Evolutionary conservation across 2,113 vertebrate genomes (phyloP), one percentile per base, ranked within the genome.

Genomic region (Rhinoderma darwinii): DNA sequence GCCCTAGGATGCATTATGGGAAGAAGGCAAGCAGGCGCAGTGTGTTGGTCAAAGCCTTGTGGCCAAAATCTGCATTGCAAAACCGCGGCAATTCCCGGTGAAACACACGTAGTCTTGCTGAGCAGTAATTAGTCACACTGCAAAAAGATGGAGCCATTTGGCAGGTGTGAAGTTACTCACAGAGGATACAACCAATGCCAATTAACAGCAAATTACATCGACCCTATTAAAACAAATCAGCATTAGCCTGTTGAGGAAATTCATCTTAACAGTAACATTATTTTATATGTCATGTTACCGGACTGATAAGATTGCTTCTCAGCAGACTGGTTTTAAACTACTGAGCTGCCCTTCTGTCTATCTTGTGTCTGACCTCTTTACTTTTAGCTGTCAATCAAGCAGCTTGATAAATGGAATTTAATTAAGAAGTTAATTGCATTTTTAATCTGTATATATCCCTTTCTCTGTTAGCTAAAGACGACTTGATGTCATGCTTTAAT

Each of bases 391-490:
- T 86, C 84, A 86, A 25, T 86, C 56, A 78, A 66, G 51, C 59
- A 66, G 73, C 27, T 66, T 68, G 59, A 86, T 78, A 37, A 61
- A 61, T 35, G 51, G 10, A 18, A 68, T 78, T 78, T 63, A 78
- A 68, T 86, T 66, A 78, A 84, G 37, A 84, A 78, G 56, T 68
- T 78, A 86, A 86, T 78, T 77, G 30, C 51, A 61, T 84, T 54
- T 30, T 75, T 63, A 68, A 73, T 84, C 61, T 84, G 54, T 76
- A 76, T 63, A 56, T 59, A 14, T 76, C 70, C 51, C 41, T 20
- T 41, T 75, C n/a, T 66, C 37, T 30, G 32, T 61, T 70, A 7
- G 20, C 61, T 70, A 30, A n/a, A 83, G 17, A 63, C 41, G 20
- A 83, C 41, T 47, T 47, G 41, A 47, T 44, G 39, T 32, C 37